A percentile compares a stretch with the other conserved stretches of the same genome.
These are phyloP conservation scores for Melieria omissa DNA, from an alignment of 2,888 invertebrate genomes.

Conservation along the genomic window DNA sequence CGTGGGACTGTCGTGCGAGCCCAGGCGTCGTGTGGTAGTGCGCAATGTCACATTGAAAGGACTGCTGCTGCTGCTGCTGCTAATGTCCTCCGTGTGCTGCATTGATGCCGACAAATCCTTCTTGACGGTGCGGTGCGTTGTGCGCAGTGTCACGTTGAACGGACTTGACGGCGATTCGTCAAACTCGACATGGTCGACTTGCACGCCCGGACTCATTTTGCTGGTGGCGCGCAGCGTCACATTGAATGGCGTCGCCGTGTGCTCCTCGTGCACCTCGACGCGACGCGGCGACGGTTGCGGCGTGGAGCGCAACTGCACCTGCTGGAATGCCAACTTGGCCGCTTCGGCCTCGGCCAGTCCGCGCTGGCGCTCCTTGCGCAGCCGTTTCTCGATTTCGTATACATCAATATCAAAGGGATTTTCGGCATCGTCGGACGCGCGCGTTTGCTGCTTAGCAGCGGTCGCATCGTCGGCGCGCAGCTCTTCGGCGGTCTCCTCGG, in stretches of 20 bases:
- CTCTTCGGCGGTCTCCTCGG: slow-evolving; percentile 59
- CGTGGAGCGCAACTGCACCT: slow-evolving; percentile 72
- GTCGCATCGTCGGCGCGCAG: slow-evolving; percentile 56
- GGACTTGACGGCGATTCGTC: slow-evolving; percentile 50
- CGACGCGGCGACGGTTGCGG: slow-evolving; percentile 69
- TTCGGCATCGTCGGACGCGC: slow-evolving; percentile 39
- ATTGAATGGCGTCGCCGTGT: slow-evolving; percentile 57
- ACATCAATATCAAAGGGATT: slow-evolving; percentile 69
- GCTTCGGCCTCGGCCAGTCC: slow-evolving; percentile 68
- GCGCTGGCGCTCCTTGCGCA: slow-evolving; percentile 69
- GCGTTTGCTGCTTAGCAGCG: slow-evolving; percentile 50
- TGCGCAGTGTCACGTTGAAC: slow-evolving; percentile 57
- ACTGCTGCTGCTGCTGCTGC: slow-evolving; percentile 64
- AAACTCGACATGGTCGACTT: slow-evolving; percentile 47
- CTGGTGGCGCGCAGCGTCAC: slow-evolving; percentile 69
- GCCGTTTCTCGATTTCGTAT: slow-evolving; percentile 72
- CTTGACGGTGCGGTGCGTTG: slow-evolving; percentile 42
- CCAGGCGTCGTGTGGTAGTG: slow-evolving; percentile 39
- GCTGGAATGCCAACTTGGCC: slow-evolving; percentile 68
- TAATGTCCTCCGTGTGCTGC: slow-evolving; percentile 69
- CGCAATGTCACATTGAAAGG: slow-evolving; percentile 50
- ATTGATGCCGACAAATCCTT: slow-evolving; percentile 25
- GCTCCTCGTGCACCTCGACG: slow-evolving; percentile 57
- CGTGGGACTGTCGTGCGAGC: slow-evolving; percentile 52
- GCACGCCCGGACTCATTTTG: slow-evolving; percentile 54